These are phyloP conservation scores for Mamestra configurata DNA, from an alignment of 1,140 invertebrate genomes.

Conservation along the genomic window DNA sequence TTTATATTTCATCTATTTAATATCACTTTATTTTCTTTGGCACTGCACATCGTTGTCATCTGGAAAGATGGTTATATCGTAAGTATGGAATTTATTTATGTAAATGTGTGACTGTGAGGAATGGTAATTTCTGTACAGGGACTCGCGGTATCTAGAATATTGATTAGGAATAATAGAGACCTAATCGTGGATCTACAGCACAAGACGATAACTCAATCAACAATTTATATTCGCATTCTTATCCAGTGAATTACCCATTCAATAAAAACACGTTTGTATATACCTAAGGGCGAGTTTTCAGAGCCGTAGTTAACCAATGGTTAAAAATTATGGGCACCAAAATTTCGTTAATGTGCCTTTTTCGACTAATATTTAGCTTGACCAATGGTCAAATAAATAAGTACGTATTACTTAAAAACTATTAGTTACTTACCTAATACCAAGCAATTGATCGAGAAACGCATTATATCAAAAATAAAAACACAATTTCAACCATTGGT, in stretches of 20 bases:
- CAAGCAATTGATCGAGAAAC: too few relatives aligned
- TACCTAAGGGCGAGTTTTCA: too few relatives aligned
- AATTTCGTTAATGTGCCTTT: too few relatives aligned
- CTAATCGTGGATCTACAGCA: neutral
- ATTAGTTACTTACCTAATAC: too few relatives aligned
- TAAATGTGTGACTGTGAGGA: neutral
- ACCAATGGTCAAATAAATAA: too few relatives aligned
- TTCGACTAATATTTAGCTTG: too few relatives aligned
- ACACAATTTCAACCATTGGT: too few relatives aligned
- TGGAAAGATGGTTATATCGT: conserved; percentile 56
- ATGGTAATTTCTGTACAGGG: conserved; percentile 7
- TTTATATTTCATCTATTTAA: conserved; percentile 54
- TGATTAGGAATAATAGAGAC: conserved; percentile 4
- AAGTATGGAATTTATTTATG: neutral
- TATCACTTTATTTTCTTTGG: conserved; percentile 62
- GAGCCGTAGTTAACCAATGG: too few relatives aligned
- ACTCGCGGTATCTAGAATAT: conserved; percentile 20
- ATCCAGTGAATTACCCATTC: neutral
- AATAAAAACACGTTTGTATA: neutral
- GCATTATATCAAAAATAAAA: too few relatives aligned
- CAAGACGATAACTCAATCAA: neutral
- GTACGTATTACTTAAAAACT: too few relatives aligned
- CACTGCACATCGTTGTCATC: conserved; percentile 65
- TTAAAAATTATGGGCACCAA: too few relatives aligned
- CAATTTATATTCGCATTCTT: neutral